phyloP scores from a whole-genome alignment of 2,797 vertebrate species.

The Betta splendens region DNA sequence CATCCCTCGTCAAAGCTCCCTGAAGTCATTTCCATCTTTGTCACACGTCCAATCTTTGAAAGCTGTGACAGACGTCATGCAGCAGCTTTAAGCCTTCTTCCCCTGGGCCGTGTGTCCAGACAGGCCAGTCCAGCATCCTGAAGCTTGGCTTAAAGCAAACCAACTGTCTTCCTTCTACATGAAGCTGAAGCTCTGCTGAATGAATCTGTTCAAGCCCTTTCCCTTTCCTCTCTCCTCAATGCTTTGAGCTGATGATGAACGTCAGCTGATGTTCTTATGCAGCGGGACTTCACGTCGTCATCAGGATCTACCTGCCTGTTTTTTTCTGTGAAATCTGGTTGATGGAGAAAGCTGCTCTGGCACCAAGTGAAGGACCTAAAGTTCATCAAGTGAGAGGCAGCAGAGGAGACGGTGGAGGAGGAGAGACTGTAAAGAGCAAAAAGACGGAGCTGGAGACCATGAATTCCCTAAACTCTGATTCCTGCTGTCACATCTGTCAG shows the following conservation, averaged over 20 bases:
- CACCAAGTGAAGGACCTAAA: conserved; percentile 20
- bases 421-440: conserved; percentile 89
- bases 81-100: conserved; percentile 91
- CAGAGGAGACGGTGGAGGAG: conserved; percentile 39
- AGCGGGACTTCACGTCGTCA: no score
- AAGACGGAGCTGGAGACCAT: no score
- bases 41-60: conserved; percentile 96
- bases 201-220: no score
- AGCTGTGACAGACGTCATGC: conserved; percentile 93
- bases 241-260: no score
- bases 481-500: conserved; percentile 87
- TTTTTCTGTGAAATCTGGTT: not conserved
- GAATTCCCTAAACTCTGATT: conserved; percentile 87
- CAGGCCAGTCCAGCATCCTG: no score
- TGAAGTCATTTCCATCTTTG: conserved; percentile 98
- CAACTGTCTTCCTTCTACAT: no score
- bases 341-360: not conserved
- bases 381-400: conserved; percentile 16
- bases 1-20: conserved; percentile 87
- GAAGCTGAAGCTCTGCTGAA: no score
- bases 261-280: no score
- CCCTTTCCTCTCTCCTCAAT: no score
- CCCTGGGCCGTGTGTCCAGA: conserved; percentile 76
- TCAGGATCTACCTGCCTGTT: no score
- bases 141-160: no score